Conservation (phyloP, 2,113 vertebrate species). For the Melanotaenia duboulayi region DNA sequence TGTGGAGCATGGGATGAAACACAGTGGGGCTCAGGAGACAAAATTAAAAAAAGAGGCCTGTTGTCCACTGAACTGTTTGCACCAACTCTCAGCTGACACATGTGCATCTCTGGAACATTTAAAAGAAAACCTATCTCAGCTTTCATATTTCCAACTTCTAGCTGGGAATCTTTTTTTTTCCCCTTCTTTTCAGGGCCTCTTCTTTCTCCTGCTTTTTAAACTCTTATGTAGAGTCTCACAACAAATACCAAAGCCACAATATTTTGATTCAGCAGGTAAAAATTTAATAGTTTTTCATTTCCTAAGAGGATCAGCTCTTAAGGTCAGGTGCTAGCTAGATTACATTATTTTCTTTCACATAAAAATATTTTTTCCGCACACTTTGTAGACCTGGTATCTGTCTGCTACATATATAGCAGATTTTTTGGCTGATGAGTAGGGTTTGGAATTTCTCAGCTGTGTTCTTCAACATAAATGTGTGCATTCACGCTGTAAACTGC, state of each 20-base stretch:
- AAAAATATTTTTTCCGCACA: neutral
- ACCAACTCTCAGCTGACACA: constrained; percentile 2
- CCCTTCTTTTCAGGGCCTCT: neutral
- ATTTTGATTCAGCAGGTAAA: constrained; percentile 16
- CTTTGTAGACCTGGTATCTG: neutral
- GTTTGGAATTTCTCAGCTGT: constrained; percentile 23
- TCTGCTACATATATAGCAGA: neutral
- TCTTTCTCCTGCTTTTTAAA: neutral
- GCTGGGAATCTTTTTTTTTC: neutral
- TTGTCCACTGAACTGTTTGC: constrained; percentile 10
- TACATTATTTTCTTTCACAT: no score
- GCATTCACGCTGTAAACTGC: constrained; percentile 61
- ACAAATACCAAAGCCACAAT: neutral
- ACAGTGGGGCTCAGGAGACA: constrained; percentile 5
- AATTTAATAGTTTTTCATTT: constrained; percentile 7
- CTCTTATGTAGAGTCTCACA: no score
- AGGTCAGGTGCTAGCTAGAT: neutral
- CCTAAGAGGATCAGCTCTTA: neutral
- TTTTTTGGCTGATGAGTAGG: constrained; percentile 28
- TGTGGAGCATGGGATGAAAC: neutral
- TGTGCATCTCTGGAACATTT: constrained; percentile 3
- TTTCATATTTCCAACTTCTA: neutral
- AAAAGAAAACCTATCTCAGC: constrained; percentile 7
- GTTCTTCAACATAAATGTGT: constrained; percentile 45
- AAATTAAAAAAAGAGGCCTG: neutral